Evolutionary conservation across 1,140 invertebrate genomes (phyloP).

Genomic region (Hestina assimilis): DNA sequence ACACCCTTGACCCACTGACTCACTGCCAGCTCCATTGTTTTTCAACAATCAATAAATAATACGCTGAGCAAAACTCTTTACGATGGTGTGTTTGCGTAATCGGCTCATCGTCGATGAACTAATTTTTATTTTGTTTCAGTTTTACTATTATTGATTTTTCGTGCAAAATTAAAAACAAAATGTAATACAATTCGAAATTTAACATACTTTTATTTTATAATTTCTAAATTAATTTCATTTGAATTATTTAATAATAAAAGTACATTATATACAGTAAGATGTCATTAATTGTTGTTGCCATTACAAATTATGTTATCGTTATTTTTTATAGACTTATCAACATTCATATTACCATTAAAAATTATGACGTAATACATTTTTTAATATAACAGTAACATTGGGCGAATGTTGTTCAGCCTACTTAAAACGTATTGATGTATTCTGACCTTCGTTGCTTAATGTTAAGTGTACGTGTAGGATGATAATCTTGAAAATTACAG

Average conservation of each 20-base stretch:
- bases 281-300: too few relatives aligned
- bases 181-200: too few relatives aligned
- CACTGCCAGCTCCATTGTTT: slow-evolving; percentile 74
- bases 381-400: neutral
- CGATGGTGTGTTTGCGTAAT: slow-evolving; percentile 63
- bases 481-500: slow-evolving; percentile 1
- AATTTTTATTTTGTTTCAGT: slow-evolving; percentile 28
- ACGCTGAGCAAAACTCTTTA: slow-evolving; percentile 58
- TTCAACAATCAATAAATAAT: slow-evolving; percentile 78
- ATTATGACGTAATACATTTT: neutral
- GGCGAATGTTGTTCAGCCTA: slow-evolving; percentile 13
- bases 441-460: slow-evolving; percentile 42
- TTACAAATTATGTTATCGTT: too few relatives aligned
- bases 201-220: too few relatives aligned
- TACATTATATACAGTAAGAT: too few relatives aligned
- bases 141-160: too few relatives aligned
- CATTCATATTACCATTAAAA: neutral
- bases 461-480: slow-evolving; percentile 11
- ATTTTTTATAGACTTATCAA: too few relatives aligned
- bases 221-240: too few relatives aligned
- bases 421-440: slow-evolving; percentile 40
- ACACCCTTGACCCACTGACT: slow-evolving; percentile 75
- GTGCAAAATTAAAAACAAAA: too few relatives aligned
- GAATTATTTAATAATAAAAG: too few relatives aligned
- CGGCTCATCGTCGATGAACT: slow-evolving; percentile 44